A percentile compares a stretch with the other conserved stretches of the same genome.
phyloP scores from a whole-genome alignment of 2,797 vertebrate genomes.

The Acropternis orthonyx region DNA sequence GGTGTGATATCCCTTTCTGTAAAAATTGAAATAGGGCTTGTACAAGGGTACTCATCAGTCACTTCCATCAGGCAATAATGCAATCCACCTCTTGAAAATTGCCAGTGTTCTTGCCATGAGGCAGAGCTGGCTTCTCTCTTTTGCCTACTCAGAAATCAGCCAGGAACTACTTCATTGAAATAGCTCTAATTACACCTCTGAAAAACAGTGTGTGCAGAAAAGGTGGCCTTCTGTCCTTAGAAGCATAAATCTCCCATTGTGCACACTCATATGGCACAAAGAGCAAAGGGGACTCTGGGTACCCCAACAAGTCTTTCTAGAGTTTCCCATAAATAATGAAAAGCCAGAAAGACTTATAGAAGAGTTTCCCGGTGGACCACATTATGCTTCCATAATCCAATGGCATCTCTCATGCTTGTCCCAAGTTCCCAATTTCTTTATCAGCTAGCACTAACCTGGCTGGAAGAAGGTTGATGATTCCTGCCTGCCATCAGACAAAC shows the following conservation, averaged over 20 bases:
- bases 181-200: neutral
- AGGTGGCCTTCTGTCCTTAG: neutral
- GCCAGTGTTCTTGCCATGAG: neutral
- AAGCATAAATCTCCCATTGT: neutral
- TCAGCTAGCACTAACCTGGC: neutral
- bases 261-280: neutral
- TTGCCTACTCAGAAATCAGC: neutral
- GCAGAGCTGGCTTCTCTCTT: neutral
- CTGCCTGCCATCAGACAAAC: neutral
- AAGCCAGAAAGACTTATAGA: neutral
- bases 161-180: neutral
- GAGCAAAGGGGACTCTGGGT: neutral
- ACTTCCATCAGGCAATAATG: neutral
- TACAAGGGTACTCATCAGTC: neutral
- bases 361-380: neutral
- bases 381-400: fast-evolving
- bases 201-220: neutral
- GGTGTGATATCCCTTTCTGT: neutral
- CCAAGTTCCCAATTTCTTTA: neutral
- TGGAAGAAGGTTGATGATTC: neutral
- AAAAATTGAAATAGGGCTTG: neutral
- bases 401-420: neutral
- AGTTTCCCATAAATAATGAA: neutral
- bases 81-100: neutral
- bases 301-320: neutral